Evolutionary conservation across 2,113 vertebrate species (phyloP), one percentile per base, ranked within the genome.

Genomic region (Callithrix jacchus): DNA sequence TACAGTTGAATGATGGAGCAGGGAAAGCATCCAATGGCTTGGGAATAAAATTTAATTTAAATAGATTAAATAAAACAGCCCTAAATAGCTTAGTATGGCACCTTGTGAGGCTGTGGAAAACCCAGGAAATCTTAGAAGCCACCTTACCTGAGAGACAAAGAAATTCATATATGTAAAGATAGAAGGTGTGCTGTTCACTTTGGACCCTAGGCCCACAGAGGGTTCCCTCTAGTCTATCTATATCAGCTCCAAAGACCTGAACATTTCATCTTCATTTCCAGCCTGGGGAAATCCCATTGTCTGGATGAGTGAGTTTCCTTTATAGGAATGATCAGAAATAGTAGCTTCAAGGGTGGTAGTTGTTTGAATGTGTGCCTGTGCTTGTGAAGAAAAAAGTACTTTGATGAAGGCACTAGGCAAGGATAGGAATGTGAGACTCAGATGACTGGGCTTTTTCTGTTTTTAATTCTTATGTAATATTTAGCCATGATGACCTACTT

Each of bases 21-120:
- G 37, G 9, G 18, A 80, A 58, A n/a, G 11, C 61, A 94, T 66
- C 61, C 45, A 27, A 40, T 47, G 35, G 71, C 47, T 56, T 96
- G 54, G 23, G 70, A 87, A 73, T 91, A 77, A 89, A 93, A 66
- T 96, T 93, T 93, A 87, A 90, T 91, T 83, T 93, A 80, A 97
- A 92, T 49, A 21, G 35, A 68, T 95, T 84, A 86, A 97, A 45
- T 93, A 49, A 70, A 89, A 87, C 14, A 89, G 64, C 32, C 23
- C 73, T 2, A 9, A 2, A 47, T n/a, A 80, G n/a, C 25, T 87
- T 80, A 18, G 8, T 84, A 25, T 68, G 58, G 18, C 8, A 25
- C 14, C 27, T 76, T 80, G 21, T 66, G 58, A 83, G 35, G 7
- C 35, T 70, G 54, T 45, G 20, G 21, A 76, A 95, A 93, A 90